Conservation (phyloP, 1,140 invertebrate species). For the Nymphalis io region DNA sequence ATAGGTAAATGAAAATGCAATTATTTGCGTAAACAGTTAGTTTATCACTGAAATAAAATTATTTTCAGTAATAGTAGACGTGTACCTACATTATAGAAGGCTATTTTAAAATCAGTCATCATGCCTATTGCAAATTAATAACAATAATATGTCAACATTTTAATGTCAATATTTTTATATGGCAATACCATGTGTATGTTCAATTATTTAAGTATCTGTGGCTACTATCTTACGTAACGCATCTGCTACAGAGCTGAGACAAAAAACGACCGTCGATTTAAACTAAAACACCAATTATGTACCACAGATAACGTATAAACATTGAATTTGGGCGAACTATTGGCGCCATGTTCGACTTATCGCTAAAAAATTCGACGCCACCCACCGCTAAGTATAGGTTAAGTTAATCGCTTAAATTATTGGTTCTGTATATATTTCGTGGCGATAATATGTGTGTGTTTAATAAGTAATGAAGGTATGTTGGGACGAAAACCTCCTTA, state of each 20-base stretch:
- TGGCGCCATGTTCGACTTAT: conserved; percentile 54
- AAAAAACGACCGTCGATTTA: conserved; percentile 32
- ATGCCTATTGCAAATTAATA: too few relatives aligned
- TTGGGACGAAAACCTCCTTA: too few relatives aligned
- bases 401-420: background rate
- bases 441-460: background rate
- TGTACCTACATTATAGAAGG: too few relatives aligned
- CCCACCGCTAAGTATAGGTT: conserved; percentile 40
- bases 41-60: too few relatives aligned
- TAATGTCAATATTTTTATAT: conserved; percentile 8
- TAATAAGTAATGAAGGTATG: background rate
- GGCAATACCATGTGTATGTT: too few relatives aligned
- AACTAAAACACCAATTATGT: conserved; percentile 65
- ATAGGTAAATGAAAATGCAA: too few relatives aligned
- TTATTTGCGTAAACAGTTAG: too few relatives aligned
- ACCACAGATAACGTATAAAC: conserved; percentile 57
- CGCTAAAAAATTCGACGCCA: conserved; percentile 58
- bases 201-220: background rate
- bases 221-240: conserved; percentile 51
- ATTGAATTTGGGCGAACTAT: conserved; percentile 43
- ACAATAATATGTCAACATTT: background rate
- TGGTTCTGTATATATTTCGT: conserved; percentile 19
- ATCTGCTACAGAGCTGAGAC: conserved; percentile 34
- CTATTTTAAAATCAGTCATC: too few relatives aligned
- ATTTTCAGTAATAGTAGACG: too few relatives aligned